A percentile compares a stretch with the other conserved stretches of the same genome.
Evolutionary conservation across 1,140 invertebrate species (phyloP).

Genomic region (Lasioglossum albipes): DNA sequence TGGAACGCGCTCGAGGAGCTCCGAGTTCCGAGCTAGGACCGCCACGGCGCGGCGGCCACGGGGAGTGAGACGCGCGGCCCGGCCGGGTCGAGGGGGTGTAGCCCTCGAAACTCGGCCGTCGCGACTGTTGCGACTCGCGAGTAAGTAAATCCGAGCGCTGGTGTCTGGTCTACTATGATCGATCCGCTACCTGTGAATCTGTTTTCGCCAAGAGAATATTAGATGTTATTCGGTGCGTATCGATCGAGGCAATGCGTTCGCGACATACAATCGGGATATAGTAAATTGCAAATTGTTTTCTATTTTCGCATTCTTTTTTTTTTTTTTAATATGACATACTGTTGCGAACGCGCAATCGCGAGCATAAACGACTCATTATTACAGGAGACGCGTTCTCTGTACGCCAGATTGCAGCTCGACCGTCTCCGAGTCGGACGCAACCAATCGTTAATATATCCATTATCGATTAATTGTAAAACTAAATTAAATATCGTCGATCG

Average conservation of each 20-base stretch:
- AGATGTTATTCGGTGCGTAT: background rate
- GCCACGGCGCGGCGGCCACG: too few species aligned
- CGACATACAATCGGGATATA: background rate
- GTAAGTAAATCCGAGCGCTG: too few species aligned
- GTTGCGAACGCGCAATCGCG: constrained; percentile 9
- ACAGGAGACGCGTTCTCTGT: background rate
- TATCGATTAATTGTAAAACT: background rate
- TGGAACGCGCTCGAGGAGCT: too few species aligned
- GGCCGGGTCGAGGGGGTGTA: too few species aligned
- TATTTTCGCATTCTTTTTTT: background rate
- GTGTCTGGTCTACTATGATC: background rate
- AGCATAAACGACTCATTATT: background rate
- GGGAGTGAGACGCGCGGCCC: too few species aligned
- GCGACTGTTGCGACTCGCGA: too few species aligned
- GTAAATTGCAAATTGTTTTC: background rate
- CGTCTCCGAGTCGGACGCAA: constrained; percentile 1
- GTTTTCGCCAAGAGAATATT: background rate
- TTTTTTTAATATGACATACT: constrained; percentile 27
- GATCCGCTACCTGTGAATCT: background rate
- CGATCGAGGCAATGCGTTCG: background rate
- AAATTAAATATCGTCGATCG: background rate
- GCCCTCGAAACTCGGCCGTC: too few species aligned
- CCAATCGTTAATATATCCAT: background rate
- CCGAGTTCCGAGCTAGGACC: too few species aligned
- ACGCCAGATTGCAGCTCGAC: background rate